Percentiles rank a stretch among this genome's conserved stretches.
Evolutionary conservation across 1,140 invertebrate genomes (phyloP).

Genomic region (Cephus cinctus): DNA sequence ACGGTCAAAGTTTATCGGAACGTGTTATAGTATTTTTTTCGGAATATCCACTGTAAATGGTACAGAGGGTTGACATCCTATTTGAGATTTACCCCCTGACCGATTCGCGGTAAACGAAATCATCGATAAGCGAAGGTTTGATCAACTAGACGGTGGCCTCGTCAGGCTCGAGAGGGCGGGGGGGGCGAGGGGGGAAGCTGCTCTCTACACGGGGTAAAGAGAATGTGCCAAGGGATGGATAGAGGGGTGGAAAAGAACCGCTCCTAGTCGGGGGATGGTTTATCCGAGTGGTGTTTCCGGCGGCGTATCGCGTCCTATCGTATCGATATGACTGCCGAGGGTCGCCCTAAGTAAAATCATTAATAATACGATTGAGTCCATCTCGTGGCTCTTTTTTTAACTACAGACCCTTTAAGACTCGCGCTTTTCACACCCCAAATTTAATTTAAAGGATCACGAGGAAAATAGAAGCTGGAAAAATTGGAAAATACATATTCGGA

Average conservation of each 20-base stretch:
- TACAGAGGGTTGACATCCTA: too few species aligned
- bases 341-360: slow-evolving; percentile 46
- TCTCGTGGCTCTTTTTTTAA: slow-evolving; percentile 16
- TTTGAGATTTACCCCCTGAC: too few species aligned
- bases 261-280: too few species aligned
- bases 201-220: too few species aligned
- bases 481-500: too few species aligned
- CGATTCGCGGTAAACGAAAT: slow-evolving; percentile 40
- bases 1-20: too few species aligned
- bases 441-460: too few species aligned
- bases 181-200: too few species aligned
- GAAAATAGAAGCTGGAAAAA: too few species aligned
- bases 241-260: slow-evolving; percentile 5
- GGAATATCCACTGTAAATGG: too few species aligned
- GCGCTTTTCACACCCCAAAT: too few species aligned
- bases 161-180: slow-evolving; percentile 16
- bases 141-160: slow-evolving; percentile 39
- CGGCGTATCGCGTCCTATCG: slow-evolving; percentile 39
- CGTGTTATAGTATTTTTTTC: too few species aligned
- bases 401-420: background rate
- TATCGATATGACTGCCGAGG: slow-evolving; percentile 45
- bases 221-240: slow-evolving; percentile 12
- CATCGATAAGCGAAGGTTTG: slow-evolving; percentile 41
- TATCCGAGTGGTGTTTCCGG: slow-evolving; percentile 40
- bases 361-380: slow-evolving; percentile 46